Evolutionary conservation across 2,113 vertebrate genomes (phyloP).

Genomic region (Turdus rufiventris): DNA sequence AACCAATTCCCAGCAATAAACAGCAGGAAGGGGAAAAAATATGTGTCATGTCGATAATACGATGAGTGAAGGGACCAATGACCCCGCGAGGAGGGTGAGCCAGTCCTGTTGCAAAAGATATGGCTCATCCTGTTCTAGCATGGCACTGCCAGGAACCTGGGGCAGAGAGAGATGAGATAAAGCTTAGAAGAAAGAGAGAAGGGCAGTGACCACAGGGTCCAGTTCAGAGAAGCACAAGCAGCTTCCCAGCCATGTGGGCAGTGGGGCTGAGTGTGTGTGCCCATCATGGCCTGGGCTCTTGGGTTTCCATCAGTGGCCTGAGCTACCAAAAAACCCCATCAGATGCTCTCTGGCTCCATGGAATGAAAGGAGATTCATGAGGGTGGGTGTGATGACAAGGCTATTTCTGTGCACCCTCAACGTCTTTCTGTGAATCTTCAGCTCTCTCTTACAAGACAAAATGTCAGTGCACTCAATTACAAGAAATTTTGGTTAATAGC

Average conservation of each 20-base stretch:
- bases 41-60: background rate
- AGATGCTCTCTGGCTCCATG: background rate
- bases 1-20: constrained; percentile 35
- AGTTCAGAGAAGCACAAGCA: background rate
- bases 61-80: background rate
- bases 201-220: background rate
- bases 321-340: background rate
- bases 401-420: background rate
- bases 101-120: background rate
- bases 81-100: background rate
- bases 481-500: background rate
- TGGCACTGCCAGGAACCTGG: background rate
- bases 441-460: background rate
- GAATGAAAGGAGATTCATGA: background rate
- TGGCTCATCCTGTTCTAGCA: background rate
- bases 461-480: background rate
- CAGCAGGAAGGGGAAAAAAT: background rate
- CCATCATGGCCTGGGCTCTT: background rate
- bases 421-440: background rate
- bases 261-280: fast-evolving
- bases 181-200: background rate
- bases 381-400: background rate
- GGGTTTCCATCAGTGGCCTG: background rate
- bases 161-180: background rate
- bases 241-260: background rate